These are phyloP conservation scores for Clostera curtula DNA, from an alignment of 2,888 invertebrate genomes.

Conservation along the genomic window DNA sequence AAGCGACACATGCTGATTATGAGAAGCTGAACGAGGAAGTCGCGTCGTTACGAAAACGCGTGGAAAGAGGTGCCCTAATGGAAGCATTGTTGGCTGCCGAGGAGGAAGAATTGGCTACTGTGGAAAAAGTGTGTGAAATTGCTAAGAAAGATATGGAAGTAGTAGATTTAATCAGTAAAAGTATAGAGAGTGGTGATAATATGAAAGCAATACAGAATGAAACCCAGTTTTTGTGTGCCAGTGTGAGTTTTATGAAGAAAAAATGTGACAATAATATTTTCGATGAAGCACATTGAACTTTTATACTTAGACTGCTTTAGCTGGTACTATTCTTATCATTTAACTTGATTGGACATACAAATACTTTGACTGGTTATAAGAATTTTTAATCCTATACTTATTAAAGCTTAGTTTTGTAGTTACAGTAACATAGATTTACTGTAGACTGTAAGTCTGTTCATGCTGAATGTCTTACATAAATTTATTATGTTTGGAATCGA, in stretches of 20 bases:
- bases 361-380: too few species aligned
- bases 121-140: constrained; percentile 52
- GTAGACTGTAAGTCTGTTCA: too few species aligned
- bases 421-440: too few species aligned
- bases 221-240: constrained; percentile 46
- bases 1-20: constrained; percentile 49
- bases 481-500: too few species aligned
- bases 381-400: too few species aligned
- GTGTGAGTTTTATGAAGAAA: constrained; percentile 39
- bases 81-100: constrained; percentile 53
- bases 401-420: too few species aligned
- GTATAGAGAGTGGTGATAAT: constrained; percentile 27
- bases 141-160: constrained; percentile 59
- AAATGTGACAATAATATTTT: constrained; percentile 15
- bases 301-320: too few species aligned
- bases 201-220: constrained; percentile 39
- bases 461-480: too few species aligned
- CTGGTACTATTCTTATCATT: too few species aligned
- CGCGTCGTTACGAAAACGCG: constrained; percentile 37
- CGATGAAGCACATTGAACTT: constrained; percentile 11
- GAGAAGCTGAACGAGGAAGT: constrained; percentile 52
- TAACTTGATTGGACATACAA: too few species aligned
- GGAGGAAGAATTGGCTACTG: constrained; percentile 47
- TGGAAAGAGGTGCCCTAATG: constrained; percentile 58
- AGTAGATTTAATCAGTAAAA: constrained; percentile 44